Evolutionary conservation across 2,797 vertebrate species (phyloP).

Genomic region (Urophycis tenuis): DNA sequence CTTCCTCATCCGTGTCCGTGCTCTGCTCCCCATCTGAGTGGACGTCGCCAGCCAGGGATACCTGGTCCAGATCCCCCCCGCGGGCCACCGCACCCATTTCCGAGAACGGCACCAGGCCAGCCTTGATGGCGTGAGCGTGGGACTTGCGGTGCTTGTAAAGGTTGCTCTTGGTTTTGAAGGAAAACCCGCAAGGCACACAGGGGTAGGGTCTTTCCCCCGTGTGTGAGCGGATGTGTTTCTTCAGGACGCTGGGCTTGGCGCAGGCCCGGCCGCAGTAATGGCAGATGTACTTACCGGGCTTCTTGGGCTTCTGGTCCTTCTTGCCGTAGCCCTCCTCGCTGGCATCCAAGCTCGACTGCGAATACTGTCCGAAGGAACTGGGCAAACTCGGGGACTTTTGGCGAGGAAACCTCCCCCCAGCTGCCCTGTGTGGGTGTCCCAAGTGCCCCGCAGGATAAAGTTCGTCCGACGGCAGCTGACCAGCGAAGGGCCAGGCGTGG

Average conservation of each 20-base stretch:
- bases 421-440: constrained; percentile 75
- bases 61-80: constrained; percentile 81
- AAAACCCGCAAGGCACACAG: constrained; percentile 95
- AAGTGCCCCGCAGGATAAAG: constrained; percentile 73
- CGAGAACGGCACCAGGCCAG: constrained; percentile 90
- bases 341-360: constrained; percentile 84
- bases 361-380: constrained; percentile 85
- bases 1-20: constrained; percentile 97
- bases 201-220: constrained; percentile 96
- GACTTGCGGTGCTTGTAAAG: constrained; percentile 99
- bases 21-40: constrained; percentile 97
- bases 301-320: constrained; percentile 96
- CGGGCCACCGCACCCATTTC: constrained; percentile 82
- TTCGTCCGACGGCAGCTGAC: constrained; percentile 89
- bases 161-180: constrained; percentile 99
- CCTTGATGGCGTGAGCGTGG: constrained; percentile 98
- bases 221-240: constrained; percentile 98
- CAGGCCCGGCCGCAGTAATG: constrained; percentile 95
- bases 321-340: constrained; percentile 84
- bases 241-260: constrained; percentile 98
- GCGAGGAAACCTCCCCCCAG: constrained; percentile 73
- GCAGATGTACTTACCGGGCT: constrained; percentile 97
- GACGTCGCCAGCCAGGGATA: constrained; percentile 84
- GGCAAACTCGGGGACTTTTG: constrained; percentile 91
- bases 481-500: constrained; percentile 86